Percentiles rank a stretch among this genome's conserved stretches.
Conservation (phyloP, 2,113 vertebrate species). For the Chaenogobius annularis region DNA sequence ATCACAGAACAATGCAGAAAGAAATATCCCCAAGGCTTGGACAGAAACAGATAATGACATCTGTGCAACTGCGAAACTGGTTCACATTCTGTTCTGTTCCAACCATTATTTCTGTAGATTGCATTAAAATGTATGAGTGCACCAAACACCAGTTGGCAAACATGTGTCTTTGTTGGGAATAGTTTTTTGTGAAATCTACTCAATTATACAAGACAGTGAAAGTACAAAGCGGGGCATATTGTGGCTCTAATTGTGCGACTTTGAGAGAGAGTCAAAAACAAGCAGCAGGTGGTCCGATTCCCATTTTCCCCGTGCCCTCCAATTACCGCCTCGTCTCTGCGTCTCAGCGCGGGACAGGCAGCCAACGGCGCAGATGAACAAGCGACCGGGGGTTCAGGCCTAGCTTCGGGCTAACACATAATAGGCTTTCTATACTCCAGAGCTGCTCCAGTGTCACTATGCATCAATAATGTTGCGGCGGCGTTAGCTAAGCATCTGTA, state of each 20-base stretch:
- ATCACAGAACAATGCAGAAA: neutral
- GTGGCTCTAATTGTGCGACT: constrained; percentile 34
- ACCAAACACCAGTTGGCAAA: constrained; percentile 54
- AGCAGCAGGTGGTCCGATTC: constrained; percentile 52
- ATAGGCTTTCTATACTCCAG: neutral
- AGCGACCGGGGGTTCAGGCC: constrained; percentile 1
- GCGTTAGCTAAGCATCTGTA: neutral
- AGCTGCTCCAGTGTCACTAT: neutral
- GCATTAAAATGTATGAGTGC: constrained; percentile 22
- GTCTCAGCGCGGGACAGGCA: constrained; percentile 33
- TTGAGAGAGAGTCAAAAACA: constrained; percentile 33
- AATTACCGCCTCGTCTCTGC: constrained; percentile 33
- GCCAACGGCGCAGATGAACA: constrained; percentile 43
- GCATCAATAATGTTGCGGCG: neutral
- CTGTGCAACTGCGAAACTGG: neutral
- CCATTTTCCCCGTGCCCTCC: constrained; percentile 32
- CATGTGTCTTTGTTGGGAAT: constrained; percentile 32
- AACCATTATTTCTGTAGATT: constrained; percentile 41
- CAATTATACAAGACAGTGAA: constrained; percentile 45
- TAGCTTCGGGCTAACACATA: constrained; percentile 3
- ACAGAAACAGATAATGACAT: neutral
- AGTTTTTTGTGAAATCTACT: constrained; percentile 43
- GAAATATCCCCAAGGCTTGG: neutral
- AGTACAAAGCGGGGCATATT: constrained; percentile 39
- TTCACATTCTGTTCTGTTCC: constrained; percentile 15